Base-by-base conservation (phyloP, 2,888 invertebrate species). In the Coronaproctus castanopsis region DNA sequence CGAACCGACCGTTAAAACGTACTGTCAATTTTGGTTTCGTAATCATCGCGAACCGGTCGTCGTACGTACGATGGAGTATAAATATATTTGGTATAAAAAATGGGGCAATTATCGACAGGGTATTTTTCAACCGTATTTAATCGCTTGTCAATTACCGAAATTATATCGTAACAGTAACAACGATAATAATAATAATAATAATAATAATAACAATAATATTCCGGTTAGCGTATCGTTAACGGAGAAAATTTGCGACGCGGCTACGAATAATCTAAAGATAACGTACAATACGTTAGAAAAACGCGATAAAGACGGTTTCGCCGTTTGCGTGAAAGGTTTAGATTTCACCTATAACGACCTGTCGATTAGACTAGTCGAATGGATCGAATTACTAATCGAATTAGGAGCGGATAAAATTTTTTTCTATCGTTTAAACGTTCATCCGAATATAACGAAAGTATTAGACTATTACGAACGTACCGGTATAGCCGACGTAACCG, bases 31-130 rank as follows among this genome's bases (percentile, higher is more conserved):
- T 66, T 91, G 89, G 91, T 91, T 85, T 74, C 86, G 87, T 66
- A 83, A 83, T 48, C 82, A 83, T 66, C 82, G 81, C 65, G 86
- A 85, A 67, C 88, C 90, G 0, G 83, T 83, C 24, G 79, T 87
- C 23, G 81, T 86, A 19, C 83, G 85, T 69, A 84, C 82, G 21
- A 81, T 87, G 66, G 90, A 90, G 72, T 91, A 91, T 75, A 90
- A 90, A 71, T 91, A 91, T 71, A 87, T 91, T 66, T 92, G 92
- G 92, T 87, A 88, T 71, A 82, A 83, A 67, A 89, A 89, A 72
- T 92, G 91, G 92, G 91, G 91, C 61, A 91, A 91, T 73, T 89
- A 89, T 74, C 85, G 87, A 70, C 87, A 90, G 72, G 85, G 85
- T 57, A 85, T 90, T 64, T 87, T 89, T 71, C 91, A 92, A 73